Evolutionary conservation across 2,113 vertebrate species (phyloP).

Genomic region (Pseudopodoces humilis): DNA sequence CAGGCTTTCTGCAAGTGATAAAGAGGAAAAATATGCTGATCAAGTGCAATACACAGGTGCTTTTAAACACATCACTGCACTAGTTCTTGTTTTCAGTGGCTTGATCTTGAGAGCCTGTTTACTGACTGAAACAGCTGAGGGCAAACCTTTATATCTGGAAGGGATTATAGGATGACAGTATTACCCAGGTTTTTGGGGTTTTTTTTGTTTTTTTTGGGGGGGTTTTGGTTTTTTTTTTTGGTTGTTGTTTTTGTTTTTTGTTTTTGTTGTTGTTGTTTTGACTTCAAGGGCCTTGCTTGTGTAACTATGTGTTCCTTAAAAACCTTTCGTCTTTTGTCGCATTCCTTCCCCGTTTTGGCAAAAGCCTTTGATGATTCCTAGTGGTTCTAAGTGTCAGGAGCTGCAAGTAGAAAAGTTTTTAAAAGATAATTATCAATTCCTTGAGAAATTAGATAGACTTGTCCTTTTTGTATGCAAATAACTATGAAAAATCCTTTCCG

Average conservation of each 20-base stretch:
- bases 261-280: background rate
- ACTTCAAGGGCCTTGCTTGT: background rate
- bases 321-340: background rate
- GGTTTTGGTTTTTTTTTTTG: too few relatives aligned
- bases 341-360: background rate
- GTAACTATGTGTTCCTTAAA: background rate
- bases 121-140: background rate
- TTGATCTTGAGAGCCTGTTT: background rate
- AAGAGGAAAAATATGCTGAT: conserved; percentile 18
- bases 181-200: background rate
- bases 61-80: background rate
- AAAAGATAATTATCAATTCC: background rate
- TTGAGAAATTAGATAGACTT: background rate
- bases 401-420: background rate
- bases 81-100: background rate
- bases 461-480: background rate
- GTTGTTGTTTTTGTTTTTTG: background rate
- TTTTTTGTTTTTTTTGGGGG: too few relatives aligned
- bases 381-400: background rate
- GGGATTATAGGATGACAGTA: background rate
- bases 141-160: background rate
- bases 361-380: background rate
- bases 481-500: background rate
- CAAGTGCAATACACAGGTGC: background rate
- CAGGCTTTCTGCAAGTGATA: background rate